A percentile compares a stretch with the other conserved stretches of the same genome.
These are phyloP conservation scores for Scalopus aquaticus DNA, from an alignment of 2,113 vertebrate species.

Conservation along the genomic window DNA sequence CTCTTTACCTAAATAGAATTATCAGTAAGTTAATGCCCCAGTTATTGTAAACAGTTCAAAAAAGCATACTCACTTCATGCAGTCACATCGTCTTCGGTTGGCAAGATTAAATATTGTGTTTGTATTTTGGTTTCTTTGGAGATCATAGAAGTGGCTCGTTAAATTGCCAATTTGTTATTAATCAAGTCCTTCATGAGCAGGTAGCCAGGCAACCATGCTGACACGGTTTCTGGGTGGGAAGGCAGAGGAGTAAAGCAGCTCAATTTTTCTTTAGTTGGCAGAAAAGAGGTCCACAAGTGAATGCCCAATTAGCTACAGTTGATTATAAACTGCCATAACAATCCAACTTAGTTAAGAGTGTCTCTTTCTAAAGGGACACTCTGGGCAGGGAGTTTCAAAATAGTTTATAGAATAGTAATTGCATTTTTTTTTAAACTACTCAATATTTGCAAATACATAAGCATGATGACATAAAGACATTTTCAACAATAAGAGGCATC, in stretches of 20 bases:
- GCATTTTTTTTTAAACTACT: constrained; percentile 72
- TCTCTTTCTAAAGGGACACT: constrained; percentile 77
- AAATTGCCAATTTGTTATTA: constrained; percentile 83
- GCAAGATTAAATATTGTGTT: constrained; percentile 84
- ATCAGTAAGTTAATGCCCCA: constrained; percentile 83
- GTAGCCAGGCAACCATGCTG: constrained; percentile 84
- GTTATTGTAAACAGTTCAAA: constrained; percentile 82
- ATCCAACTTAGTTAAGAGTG: constrained; percentile 75
- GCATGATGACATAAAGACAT: constrained; percentile 72
- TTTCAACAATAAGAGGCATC: constrained; percentile 70
- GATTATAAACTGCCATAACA: constrained; percentile 78
- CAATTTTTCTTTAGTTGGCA: constrained; percentile 82
- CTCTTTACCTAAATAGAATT: constrained; percentile 69
- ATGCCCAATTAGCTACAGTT: constrained; percentile 79
- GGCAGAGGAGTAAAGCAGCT: constrained; percentile 84
- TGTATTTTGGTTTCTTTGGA: constrained; percentile 83
- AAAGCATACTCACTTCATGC: constrained; percentile 84
- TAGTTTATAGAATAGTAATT: constrained; percentile 69
- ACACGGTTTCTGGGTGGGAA: constrained; percentile 84
- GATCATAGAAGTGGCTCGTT: constrained; percentile 83
- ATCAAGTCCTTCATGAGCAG: constrained; percentile 83
- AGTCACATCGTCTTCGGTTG: constrained; percentile 84
- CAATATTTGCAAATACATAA: constrained; percentile 68
- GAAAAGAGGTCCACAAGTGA: constrained; percentile 83
- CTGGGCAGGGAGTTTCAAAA: constrained; percentile 77